Base-by-base conservation (phyloP, 92 coral and sea anemone genomes). In the Parazoanthus darwini region DNA sequence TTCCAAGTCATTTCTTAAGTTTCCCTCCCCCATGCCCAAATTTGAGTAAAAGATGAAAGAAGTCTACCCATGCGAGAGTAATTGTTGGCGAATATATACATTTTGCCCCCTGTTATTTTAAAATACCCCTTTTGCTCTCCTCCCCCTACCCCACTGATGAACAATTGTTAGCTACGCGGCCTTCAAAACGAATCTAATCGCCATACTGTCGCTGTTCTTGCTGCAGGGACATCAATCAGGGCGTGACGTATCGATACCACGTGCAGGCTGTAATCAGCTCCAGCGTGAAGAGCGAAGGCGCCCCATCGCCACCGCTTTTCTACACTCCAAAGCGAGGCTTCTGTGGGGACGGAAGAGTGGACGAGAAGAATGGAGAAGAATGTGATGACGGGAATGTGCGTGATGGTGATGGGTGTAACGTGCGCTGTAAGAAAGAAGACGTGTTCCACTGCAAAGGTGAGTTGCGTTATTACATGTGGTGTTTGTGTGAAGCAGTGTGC, bases 331-430 rank as follows among this genome's bases (percentile, higher is more conserved):
- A 90, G 77, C 94, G 94, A 92, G 99, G 99, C 87, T 97, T 97
- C 79, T 97, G 99, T 38, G 99, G 99, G 16, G 98, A 97, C 80
- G 99, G 99, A 16, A 93, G 88, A 48, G 98, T 97, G 81, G 99
- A 97, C 77, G 74, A 93, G 89, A 88, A 86, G 81, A 92, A 88
- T 80, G 98, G 98, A 22, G 99, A 97, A 74, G 98, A 95, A 82
- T 97, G 99, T 74, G 99, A 97, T 77, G 99, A 97, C 66, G 98
- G 97, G 18, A 97, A 97, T 82, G 96, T 97, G 14, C 92, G 99
- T 22, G 99, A 97, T 71, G 97, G 97, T 0, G 99, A 97, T 75
- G 99, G 99, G 16, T 97, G 99, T 74, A 97, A 97, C 48, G 93
- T 95, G n/a, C 96, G 92, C 38, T 97, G 99, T 78, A 94, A 97